Conservation (phyloP, 2,888 invertebrate genomes). For the Gastracanthus pulcherrimus region DNA sequence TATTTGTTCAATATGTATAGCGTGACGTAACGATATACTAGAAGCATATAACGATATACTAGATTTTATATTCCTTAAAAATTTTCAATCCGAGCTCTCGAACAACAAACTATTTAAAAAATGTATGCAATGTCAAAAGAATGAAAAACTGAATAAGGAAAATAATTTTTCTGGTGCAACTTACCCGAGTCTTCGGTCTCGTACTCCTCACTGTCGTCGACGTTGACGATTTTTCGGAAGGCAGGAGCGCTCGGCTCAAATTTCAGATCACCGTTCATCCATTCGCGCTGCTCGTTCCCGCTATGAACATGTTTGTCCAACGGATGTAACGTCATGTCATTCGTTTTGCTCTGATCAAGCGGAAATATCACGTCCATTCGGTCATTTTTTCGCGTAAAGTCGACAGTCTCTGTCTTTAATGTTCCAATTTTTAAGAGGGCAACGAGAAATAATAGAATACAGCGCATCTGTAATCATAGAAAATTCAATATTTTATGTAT, state of each 20-base stretch:
- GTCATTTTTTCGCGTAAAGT: conserved; percentile 44
- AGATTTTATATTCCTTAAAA: too few relatives aligned
- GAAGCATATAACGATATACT: too few relatives aligned
- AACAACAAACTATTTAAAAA: too few relatives aligned
- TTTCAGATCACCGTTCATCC: background rate
- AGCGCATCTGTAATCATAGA: conserved; percentile 55
- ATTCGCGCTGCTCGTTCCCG: background rate
- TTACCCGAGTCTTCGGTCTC: conserved; percentile 13
- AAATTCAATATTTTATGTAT: too few relatives aligned
- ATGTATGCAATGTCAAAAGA: too few relatives aligned
- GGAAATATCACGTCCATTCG: conserved; percentile 34
- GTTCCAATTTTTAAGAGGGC: conserved; percentile 56
- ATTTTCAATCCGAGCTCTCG: too few relatives aligned
- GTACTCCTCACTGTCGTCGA: conserved; percentile 22
- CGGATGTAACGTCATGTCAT: background rate
- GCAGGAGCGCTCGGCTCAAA: background rate
- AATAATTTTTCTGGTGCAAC: too few relatives aligned
- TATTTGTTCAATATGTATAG: too few relatives aligned
- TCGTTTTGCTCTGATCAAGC: background rate
- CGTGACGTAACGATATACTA: too few relatives aligned
- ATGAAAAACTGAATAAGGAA: too few relatives aligned
- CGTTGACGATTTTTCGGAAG: background rate
- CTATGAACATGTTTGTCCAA: background rate
- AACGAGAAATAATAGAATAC: conserved; percentile 54
- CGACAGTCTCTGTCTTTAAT: conserved; percentile 59